Evolutionary conservation across 1,140 invertebrate species (phyloP), one percentile per base, ranked within the genome.

Genomic region (Zophobas morio): DNA sequence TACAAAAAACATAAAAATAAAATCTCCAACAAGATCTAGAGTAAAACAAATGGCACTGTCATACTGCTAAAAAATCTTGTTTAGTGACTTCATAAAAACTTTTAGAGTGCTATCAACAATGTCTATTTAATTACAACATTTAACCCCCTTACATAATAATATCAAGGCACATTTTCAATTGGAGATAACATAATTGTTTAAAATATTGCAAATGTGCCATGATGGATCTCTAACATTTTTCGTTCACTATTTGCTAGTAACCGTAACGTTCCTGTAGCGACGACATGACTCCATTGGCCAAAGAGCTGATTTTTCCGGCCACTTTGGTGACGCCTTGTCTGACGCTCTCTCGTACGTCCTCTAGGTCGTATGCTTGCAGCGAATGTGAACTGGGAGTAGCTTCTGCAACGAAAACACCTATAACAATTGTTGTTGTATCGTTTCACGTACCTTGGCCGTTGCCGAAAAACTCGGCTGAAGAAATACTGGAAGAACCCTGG

Each of bases 331-430:
- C 97, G 72, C 98, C 98, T 87, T 98, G 95, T 81, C 94, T 92
- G 3, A 99, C 96, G 81, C 96, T 97, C 88, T 99, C 98, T 85
- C 95, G 96, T 0, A 99, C 96, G 84, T 99, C 98, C 79, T 98
- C 95, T 57, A 99, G 90, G 88, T 90, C 94, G 1, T 95, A 94
- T 6, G 93, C 88, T 86, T 88, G 82, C 70, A 86, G 32, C 5
- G 54, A 33, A 4, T 66, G 60, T n/a, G 60, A 40, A 66, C 39
- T 66, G 20, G 37, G 39, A 6, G 39, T 3, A 32, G 60, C 32
- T 66, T 66, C 60, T 66, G 39, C 0, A 66, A 66, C 2, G 20
- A 42, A 66, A 66, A 66, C 63, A 70, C 40, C 42, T 47, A 78
- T 56, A 42, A 75, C 46, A 66, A 0, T 1, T 70, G 1, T 53